Evolutionary conservation across 2,797 vertebrate genomes (phyloP).

Genomic region (Rhabdomys pumilio): DNA sequence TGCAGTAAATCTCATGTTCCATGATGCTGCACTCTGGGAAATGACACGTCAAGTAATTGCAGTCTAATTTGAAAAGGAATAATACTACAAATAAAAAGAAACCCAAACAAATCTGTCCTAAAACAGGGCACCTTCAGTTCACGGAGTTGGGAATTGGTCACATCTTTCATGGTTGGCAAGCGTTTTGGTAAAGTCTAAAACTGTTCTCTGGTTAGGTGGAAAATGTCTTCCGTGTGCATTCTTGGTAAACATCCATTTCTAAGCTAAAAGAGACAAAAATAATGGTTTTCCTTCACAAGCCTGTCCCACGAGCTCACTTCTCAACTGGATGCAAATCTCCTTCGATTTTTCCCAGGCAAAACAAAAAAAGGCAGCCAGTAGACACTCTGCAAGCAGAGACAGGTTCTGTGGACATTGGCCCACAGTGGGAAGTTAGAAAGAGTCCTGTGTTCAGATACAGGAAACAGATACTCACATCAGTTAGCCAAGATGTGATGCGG

Average conservation of each 20-base stretch:
- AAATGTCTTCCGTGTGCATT: constrained; percentile 35
- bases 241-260: constrained; percentile 49
- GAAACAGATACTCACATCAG: constrained; percentile 30
- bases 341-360: neutral
- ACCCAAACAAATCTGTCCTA: neutral
- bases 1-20: neutral
- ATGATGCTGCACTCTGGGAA: neutral
- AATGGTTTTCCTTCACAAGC: constrained; percentile 17
- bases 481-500: neutral
- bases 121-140: neutral
- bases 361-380: neutral
- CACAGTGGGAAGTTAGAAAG: neutral
- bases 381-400: neutral
- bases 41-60: neutral
- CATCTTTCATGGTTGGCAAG: neutral
- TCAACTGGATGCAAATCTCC: neutral
- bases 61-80: neutral
- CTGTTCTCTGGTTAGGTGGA: constrained; percentile 28
- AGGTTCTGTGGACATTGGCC: neutral
- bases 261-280: neutral
- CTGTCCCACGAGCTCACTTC: neutral
- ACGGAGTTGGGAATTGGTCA: neutral
- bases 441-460: neutral
- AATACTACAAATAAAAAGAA: neutral
- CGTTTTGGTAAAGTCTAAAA: constrained; percentile 51